These are phyloP conservation scores for Taenaris catops DNA, from an alignment of 2,888 invertebrate genomes.

Conservation along the genomic window DNA sequence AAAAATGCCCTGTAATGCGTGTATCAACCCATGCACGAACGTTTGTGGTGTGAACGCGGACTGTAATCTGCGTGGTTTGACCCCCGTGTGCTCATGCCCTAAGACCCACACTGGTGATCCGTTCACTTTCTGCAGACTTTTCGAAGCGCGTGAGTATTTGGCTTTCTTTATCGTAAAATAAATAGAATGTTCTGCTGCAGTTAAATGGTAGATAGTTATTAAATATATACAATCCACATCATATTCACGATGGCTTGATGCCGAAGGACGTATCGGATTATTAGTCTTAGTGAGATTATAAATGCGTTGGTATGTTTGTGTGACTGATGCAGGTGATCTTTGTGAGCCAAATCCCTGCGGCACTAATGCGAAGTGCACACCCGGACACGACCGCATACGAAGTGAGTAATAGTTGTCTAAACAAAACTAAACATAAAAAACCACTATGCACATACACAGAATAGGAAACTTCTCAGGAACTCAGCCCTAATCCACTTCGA, in stretches of 20 bases:
- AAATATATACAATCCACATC: no score
- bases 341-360: conserved; percentile 95
- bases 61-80: conserved; percentile 87
- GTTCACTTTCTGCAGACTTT: conserved; percentile 89
- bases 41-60: conserved; percentile 90
- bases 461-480: conserved; percentile 42
- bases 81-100: conserved; percentile 92
- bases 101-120: conserved; percentile 94
- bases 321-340: conserved; percentile 87
- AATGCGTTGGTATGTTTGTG: no score
- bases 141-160: conserved; percentile 86
- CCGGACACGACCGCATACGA: conserved; percentile 90
- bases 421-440: no score
- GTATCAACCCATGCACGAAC: conserved; percentile 90
- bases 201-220: no score
- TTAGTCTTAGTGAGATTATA: no score
- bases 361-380: conserved; percentile 86
- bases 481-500: conserved; percentile 48
- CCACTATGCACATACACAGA: conserved; percentile 14
- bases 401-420: no score
- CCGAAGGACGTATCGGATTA: no score
- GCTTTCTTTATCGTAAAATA: no score
- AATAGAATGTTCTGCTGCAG: no score
- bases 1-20: no score
- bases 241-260: no score